These are phyloP conservation scores for Serinus canaria DNA, from an alignment of 2,113 vertebrate species.

Conservation along the genomic window DNA sequence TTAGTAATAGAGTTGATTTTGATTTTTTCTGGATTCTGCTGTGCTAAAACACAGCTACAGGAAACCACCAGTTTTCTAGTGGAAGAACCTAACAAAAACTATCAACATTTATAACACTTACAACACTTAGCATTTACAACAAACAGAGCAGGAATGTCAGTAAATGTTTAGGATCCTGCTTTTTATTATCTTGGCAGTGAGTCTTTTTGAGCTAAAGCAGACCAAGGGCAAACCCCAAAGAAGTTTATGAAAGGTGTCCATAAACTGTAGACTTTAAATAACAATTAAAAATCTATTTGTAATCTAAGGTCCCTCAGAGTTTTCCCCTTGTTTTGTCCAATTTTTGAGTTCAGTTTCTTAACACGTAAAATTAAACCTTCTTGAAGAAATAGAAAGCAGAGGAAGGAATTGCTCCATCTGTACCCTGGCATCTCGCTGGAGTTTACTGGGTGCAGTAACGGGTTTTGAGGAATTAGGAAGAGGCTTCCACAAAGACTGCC, in stretches of 20 bases:
- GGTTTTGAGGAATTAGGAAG: neutral
- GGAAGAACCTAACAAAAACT: neutral
- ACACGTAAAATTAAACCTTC: neutral
- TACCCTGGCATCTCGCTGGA: neutral
- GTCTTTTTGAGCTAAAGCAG: neutral
- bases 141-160: neutral
- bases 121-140: neutral
- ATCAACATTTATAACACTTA: neutral
- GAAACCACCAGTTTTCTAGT: neutral
- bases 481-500: neutral
- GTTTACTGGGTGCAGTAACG: neutral
- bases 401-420: neutral
- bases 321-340: neutral
- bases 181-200: neutral
- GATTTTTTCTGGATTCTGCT: conserved; percentile 2
- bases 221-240: neutral
- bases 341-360: neutral
- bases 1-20: neutral
- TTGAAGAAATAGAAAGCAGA: neutral
- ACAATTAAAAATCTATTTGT: neutral
- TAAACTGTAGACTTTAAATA: neutral
- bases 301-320: neutral
- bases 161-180: neutral
- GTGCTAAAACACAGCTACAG: neutral
- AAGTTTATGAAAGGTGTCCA: neutral